A percentile compares a stretch with the other conserved stretches of the same genome.
phyloP scores from a whole-genome alignment of 1,140 invertebrate genomes.

The Drosophila ohnishii region DNA sequence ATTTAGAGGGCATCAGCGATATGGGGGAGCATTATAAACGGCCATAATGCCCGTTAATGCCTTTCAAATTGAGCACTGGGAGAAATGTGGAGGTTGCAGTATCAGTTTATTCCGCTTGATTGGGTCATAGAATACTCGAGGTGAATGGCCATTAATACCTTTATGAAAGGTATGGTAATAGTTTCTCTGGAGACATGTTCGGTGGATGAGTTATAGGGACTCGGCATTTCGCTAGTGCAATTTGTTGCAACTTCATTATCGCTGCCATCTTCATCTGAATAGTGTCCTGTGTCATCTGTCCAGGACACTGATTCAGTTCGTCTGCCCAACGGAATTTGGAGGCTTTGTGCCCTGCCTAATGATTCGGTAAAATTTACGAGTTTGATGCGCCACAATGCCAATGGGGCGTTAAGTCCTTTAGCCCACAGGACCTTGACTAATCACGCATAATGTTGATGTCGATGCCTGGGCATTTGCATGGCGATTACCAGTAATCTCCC shows the following conservation, averaged over 20 bases:
- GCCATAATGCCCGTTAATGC: constrained; percentile 51
- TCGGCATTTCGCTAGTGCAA: neutral
- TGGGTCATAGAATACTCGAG: too few relatives aligned
- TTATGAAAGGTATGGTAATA: too few relatives aligned
- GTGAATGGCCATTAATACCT: neutral
- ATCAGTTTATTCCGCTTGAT: neutral
- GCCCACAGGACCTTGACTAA: constrained; percentile 50
- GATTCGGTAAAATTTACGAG: constrained; percentile 72
- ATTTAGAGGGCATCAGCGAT: constrained; percentile 53
- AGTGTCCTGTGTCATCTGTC: constrained; percentile 13
- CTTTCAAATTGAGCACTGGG: constrained; percentile 10
- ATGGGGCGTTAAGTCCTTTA: constrained; percentile 54
- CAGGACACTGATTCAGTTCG: constrained; percentile 44
- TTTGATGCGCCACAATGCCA: constrained; percentile 43
- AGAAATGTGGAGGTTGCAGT: neutral
- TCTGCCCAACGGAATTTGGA: constrained; percentile 17
- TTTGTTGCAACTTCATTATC: constrained; percentile 49
- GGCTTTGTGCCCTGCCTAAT: constrained; percentile 66
- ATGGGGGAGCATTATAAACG: constrained; percentile 40
- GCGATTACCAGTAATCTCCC: constrained; percentile 58
- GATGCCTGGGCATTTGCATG: constrained; percentile 49
- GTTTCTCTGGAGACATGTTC: neutral
- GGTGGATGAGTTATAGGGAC: too few relatives aligned
- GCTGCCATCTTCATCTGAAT: constrained; percentile 32
- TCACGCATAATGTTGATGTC: constrained; percentile 53